A percentile compares a stretch with the other conserved stretches of the same genome.
These are phyloP conservation scores for Dicranocentrus wangi DNA, from an alignment of 2,888 invertebrate genomes.

Conservation along the genomic window DNA sequence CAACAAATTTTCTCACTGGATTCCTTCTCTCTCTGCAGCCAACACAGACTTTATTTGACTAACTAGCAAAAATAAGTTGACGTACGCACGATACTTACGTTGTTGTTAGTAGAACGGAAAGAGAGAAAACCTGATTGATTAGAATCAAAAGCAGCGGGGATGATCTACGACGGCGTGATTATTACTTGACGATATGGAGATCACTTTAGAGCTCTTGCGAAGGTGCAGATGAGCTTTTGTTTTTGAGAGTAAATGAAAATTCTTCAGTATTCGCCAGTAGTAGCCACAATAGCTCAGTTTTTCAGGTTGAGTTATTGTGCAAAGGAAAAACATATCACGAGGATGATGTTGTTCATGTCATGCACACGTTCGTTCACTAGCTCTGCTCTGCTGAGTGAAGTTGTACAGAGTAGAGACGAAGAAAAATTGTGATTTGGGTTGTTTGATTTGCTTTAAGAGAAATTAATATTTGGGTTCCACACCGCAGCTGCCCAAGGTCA, in stretches of 20 bases:
- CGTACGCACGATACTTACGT: too few species aligned
- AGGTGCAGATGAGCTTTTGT: background rate
- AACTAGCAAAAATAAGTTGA: too few species aligned
- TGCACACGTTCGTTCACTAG: too few species aligned
- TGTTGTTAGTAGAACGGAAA: constrained; percentile 3
- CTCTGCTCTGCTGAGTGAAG: too few species aligned
- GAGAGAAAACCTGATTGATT: constrained; percentile 59
- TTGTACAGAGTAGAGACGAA: too few species aligned
- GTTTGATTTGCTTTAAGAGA: too few species aligned
- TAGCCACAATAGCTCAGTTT: background rate
- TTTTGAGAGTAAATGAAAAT: background rate
- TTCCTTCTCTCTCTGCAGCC: background rate
- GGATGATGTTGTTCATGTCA: background rate
- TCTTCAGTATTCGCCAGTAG: background rate
- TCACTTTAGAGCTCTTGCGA: background rate
- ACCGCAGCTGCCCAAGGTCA: constrained; percentile 60
- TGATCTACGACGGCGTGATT: background rate
- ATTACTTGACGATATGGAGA: constrained; percentile 12
- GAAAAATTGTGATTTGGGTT: too few species aligned
- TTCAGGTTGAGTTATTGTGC: background rate
- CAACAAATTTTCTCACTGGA: constrained; percentile 16
- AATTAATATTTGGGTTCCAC: constrained; percentile 49
- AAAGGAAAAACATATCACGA: background rate
- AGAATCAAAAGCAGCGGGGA: constrained; percentile 55
- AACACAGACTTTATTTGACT: too few species aligned